A percentile compares a stretch with the other conserved stretches of the same genome.
These are phyloP conservation scores for Ophiothrix spiculata DNA, from an alignment of 35 echinoderm and acorn worm genomes.

Conservation along the genomic window DNA sequence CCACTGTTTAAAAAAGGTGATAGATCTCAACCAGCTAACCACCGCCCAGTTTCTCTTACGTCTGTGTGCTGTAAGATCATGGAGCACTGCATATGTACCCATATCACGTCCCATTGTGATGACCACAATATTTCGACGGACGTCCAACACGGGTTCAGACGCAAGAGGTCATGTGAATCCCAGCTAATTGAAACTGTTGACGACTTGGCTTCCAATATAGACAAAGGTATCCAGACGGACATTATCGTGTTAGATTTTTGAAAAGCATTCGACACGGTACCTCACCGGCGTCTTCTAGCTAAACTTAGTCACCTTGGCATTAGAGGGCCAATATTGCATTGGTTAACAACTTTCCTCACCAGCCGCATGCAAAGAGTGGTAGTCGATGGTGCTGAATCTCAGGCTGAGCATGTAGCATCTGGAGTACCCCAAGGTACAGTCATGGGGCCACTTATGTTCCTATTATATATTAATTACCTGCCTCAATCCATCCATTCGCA, in stretches of 20 bases:
- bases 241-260: conserved; percentile 44
- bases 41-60: conserved; percentile 6
- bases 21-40: neutral
- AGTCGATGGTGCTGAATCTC: conserved; percentile 36
- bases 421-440: conserved; percentile 70
- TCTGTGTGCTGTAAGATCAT: conserved; percentile 3
- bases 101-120: neutral
- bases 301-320: conserved; percentile 41
- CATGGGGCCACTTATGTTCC: conserved; percentile 58
- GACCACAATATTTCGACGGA: neutral
- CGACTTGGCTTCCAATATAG: neutral
- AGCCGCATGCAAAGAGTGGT: conserved; percentile 45
- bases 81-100: neutral
- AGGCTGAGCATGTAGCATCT: conserved; percentile 2
- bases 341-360: conserved; percentile 35
- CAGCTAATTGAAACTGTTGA: neutral
- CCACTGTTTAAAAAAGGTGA: conserved; percentile 32
- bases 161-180: neutral
- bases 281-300: conserved; percentile 28
- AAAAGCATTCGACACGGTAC: conserved; percentile 59
- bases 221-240: conserved; percentile 35
- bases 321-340: conserved; percentile 19
- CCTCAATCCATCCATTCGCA: conserved; percentile 9
- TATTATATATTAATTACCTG: conserved; percentile 48
- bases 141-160: conserved; percentile 16